Percentiles rank a stretch among this genome's conserved stretches.
Evolutionary conservation across 2,797 vertebrate species (phyloP).

Genomic region (Lates japonicus): DNA sequence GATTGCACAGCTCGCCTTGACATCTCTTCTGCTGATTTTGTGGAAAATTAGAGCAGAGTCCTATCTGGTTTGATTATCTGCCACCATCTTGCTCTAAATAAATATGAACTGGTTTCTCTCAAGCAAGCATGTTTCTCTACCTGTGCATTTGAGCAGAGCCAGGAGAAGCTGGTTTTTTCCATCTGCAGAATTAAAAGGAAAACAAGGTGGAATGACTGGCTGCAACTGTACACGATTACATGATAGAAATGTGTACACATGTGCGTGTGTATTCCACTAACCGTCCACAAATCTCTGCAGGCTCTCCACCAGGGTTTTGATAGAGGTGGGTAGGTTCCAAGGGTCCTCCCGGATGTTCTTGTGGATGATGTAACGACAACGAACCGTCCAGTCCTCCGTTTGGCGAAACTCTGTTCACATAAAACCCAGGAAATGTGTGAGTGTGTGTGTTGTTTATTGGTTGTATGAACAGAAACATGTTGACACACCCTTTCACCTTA

Average conservation of each 20-base stretch:
- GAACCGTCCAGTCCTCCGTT: slow-evolving; percentile 93
- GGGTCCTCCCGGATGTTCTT: slow-evolving; percentile 98
- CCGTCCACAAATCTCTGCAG: slow-evolving; percentile 96
- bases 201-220: slow-evolving; percentile 33
- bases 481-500: slow-evolving; percentile 9
- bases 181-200: slow-evolving; percentile 85
- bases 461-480: neutral
- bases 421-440: slow-evolving; percentile 25
- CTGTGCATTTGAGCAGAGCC: slow-evolving; percentile 97
- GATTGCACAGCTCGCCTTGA: slow-evolving; percentile 14
- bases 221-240: neutral
- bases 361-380: slow-evolving; percentile 91
- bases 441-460: slow-evolving; percentile 3
- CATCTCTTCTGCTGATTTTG: slow-evolving; percentile 31
- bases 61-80: slow-evolving; percentile 9
- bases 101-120: slow-evolving; percentile 19
- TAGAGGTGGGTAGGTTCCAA: slow-evolving; percentile 98
- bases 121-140: slow-evolving; percentile 75
- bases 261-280: slow-evolving; percentile 69
- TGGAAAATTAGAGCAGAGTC: slow-evolving; percentile 34
- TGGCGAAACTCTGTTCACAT: slow-evolving; percentile 92
- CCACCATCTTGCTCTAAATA: neutral
- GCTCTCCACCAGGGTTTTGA: slow-evolving; percentile 95
- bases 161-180: slow-evolving; percentile 98
- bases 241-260: neutral